phyloP scores from a whole-genome alignment of 2,113 vertebrate species.

The Butastur rufipennis region DNA sequence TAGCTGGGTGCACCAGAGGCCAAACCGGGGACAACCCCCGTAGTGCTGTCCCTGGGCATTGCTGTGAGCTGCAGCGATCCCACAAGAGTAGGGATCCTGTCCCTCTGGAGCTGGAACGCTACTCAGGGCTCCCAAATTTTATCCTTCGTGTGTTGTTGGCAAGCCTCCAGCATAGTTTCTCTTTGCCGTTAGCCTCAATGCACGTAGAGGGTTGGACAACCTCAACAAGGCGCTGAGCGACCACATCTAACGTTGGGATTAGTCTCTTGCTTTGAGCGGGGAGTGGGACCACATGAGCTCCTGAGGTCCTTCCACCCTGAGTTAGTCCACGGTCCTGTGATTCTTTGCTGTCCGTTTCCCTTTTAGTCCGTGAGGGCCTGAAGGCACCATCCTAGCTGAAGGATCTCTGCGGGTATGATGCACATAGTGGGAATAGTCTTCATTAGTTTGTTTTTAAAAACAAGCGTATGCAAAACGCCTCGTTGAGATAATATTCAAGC shows the following conservation, averaged over 20 bases:
- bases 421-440: background rate
- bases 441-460: background rate
- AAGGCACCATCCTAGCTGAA: background rate
- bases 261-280: background rate
- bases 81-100: fast-evolving
- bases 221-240: background rate
- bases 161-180: background rate
- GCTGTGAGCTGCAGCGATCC: background rate
- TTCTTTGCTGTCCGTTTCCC: background rate
- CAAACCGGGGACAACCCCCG: background rate
- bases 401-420: background rate
- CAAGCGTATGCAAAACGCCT: background rate
- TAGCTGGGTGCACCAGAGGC: background rate
- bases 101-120: background rate
- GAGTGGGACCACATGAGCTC: background rate
- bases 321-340: background rate
- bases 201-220: background rate
- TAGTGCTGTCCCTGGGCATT: background rate
- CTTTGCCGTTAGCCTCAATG: background rate
- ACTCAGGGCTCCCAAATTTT: background rate
- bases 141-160: background rate
- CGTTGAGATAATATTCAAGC: background rate
- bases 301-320: background rate
- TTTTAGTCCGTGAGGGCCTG: background rate
- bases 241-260: background rate